Evolutionary conservation across 2,888 invertebrate species (phyloP).

Genomic region (Hymenopus coronatus): DNA sequence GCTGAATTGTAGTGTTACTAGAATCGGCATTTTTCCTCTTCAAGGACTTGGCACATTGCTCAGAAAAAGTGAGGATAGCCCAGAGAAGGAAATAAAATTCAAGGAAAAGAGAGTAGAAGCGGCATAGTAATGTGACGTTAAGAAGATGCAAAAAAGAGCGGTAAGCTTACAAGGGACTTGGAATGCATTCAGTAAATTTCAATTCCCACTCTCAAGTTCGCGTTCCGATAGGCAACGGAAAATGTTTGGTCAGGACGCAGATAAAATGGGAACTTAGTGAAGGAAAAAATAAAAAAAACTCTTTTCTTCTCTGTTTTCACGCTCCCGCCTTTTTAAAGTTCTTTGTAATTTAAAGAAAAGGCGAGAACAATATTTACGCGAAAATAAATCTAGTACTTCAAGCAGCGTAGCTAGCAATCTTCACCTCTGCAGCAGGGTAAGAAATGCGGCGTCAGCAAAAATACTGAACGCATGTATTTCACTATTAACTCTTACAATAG

Average conservation of each 20-base stretch:
- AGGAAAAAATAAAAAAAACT: no score
- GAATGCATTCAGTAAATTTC: neutral
- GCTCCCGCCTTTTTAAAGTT: neutral
- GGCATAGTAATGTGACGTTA: neutral
- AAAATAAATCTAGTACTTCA: neutral
- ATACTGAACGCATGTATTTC: no score
- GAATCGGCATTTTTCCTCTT: neutral
- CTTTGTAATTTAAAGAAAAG: neutral
- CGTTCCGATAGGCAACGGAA: neutral
- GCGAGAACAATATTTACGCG: neutral
- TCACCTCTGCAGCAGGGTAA: neutral
- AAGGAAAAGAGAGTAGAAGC: neutral
- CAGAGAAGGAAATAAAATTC: neutral
- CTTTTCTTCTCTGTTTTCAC: neutral
- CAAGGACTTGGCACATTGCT: neutral
- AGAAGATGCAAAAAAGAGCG: neutral
- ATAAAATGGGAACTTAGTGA: no score
- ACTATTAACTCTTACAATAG: no score
- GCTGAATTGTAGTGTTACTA: no score
- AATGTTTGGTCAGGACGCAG: neutral
- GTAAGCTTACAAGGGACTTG: neutral
- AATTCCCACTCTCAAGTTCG: neutral
- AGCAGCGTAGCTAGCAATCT: neutral
- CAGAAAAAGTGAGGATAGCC: neutral
- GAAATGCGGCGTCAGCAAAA: neutral